Evolutionary conservation across 1,140 invertebrate species (phyloP).

Genomic region (Drosophila auraria): DNA sequence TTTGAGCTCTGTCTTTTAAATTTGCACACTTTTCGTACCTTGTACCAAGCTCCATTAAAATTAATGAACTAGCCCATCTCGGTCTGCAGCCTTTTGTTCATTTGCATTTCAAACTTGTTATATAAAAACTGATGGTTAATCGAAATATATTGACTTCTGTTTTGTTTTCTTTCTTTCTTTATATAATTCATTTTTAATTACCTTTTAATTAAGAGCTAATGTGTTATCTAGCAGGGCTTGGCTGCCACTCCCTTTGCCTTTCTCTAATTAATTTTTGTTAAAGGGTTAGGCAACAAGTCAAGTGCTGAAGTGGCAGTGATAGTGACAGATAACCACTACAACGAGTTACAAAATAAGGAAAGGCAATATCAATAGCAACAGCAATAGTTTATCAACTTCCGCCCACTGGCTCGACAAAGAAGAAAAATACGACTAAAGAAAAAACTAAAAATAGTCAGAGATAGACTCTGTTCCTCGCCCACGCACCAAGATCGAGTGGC

Average conservation of each 20-base stretch:
- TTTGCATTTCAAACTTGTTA: constrained; percentile 7
- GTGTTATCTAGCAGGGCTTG: constrained; percentile 13
- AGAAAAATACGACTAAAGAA: neutral
- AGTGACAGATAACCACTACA: constrained; percentile 51
- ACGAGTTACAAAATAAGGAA: constrained; percentile 10
- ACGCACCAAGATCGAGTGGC: constrained; percentile 14
- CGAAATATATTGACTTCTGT: constrained; percentile 13
- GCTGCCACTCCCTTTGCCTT: constrained; percentile 25
- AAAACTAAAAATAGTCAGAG: constrained; percentile 34
- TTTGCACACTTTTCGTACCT: neutral
- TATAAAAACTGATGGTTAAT: constrained; percentile 14
- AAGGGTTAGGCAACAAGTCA: constrained; percentile 25
- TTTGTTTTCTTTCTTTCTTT: constrained; percentile 14
- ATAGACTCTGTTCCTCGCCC: constrained; percentile 4
- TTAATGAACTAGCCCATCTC: constrained; percentile 8
- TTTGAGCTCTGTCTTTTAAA: neutral
- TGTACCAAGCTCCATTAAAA: neutral
- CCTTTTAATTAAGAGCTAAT: constrained; percentile 12
- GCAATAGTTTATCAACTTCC: constrained; percentile 58
- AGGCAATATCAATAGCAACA: constrained; percentile 4
- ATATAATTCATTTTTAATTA: constrained; percentile 16
- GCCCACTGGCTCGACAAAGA: neutral
- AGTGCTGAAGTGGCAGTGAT: constrained; percentile 37
- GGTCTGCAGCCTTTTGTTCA: constrained; percentile 7
- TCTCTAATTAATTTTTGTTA: constrained; percentile 9